Conservation (phyloP, 2,113 vertebrate genomes). For the Bettongia penicillata region DNA sequence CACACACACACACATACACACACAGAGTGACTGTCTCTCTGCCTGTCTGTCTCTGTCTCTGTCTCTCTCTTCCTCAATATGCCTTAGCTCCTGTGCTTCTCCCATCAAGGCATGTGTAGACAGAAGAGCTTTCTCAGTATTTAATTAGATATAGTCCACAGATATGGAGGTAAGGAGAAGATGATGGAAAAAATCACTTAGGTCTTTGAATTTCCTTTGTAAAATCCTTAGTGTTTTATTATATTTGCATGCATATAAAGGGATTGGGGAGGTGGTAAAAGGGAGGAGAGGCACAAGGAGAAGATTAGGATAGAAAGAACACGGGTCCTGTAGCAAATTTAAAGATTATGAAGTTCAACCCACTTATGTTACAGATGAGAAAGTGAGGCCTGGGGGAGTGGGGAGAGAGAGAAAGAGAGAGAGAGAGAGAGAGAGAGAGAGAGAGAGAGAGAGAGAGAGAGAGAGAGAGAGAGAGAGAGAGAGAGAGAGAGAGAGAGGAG, state of each 20-base stretch:
- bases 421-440: background rate
- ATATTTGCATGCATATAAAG: background rate
- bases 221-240: background rate
- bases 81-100: background rate
- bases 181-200: background rate
- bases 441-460: background rate
- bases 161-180: background rate
- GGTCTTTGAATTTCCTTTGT: background rate
- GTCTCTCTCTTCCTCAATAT: background rate
- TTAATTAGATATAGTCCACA: background rate
- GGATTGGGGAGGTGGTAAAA: background rate
- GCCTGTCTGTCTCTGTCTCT: too few relatives aligned
- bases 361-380: background rate
- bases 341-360: background rate
- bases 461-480: background rate
- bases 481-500: background rate
- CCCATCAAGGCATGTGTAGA: background rate
- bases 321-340: background rate
- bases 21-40: too few relatives aligned
- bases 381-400: background rate
- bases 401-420: too few relatives aligned
- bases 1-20: too few relatives aligned
- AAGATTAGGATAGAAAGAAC: background rate
- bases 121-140: background rate
- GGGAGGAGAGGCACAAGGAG: background rate